phyloP scores from a whole-genome alignment of 2,888 invertebrate species.

The Chrysotoxum bicinctum region DNA sequence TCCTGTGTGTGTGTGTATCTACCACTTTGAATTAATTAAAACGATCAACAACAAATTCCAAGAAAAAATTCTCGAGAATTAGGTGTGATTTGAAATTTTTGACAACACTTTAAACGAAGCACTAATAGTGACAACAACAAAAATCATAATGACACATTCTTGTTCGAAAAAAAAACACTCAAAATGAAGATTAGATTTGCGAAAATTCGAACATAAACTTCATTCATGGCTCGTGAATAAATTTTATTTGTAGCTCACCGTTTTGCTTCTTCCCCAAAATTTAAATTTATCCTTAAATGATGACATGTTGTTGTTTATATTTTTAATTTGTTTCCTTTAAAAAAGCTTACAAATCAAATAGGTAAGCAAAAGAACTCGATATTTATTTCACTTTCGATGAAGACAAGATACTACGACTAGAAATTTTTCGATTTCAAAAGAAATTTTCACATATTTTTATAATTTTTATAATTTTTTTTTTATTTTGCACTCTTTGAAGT shows the following conservation, averaged over 20 bases:
- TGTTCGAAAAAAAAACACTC: constrained; percentile 9
- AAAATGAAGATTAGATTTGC: background rate
- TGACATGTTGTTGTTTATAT: constrained; percentile 77
- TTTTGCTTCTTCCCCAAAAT: constrained; percentile 80
- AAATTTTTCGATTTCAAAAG: background rate
- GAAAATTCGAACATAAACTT: constrained; percentile 21
- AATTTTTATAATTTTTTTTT: background rate
- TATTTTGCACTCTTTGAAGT: background rate
- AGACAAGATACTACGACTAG: background rate
- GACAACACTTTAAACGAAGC: background rate
- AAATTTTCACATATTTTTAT: constrained; percentile 9
- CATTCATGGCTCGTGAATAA: background rate
- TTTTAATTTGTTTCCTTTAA: background rate
- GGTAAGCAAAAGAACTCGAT: background rate
- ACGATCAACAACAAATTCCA: background rate
- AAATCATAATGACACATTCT: background rate
- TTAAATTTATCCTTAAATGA: constrained; percentile 81
- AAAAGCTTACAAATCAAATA: background rate
- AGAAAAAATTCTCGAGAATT: no score
- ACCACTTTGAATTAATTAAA: background rate
- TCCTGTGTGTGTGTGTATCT: background rate
- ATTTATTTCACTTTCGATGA: background rate
- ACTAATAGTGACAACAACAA: background rate
- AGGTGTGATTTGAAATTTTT: background rate
- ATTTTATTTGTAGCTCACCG: constrained; percentile 76